phyloP scores from a whole-genome alignment of 2,113 vertebrate genomes.

The Neolamprologus fasciatus region DNA sequence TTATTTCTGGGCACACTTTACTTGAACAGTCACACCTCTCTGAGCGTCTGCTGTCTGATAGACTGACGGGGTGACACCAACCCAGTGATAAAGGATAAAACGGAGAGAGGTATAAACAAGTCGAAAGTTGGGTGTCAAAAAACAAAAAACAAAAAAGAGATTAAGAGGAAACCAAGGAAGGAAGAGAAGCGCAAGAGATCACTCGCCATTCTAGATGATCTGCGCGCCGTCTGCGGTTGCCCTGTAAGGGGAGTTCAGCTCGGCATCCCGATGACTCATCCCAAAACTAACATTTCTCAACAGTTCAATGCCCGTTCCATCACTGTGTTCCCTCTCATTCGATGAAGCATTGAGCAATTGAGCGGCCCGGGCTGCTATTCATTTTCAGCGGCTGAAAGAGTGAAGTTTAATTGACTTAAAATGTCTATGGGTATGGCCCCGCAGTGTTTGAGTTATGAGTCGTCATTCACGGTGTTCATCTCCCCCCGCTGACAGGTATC shows the following conservation, averaged over 20 bases:
- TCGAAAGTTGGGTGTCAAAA: background rate
- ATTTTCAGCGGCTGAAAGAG: slow-evolving; percentile 15
- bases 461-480: slow-evolving; percentile 16
- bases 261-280: slow-evolving; percentile 47
- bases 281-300: slow-evolving; percentile 48
- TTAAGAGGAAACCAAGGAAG: background rate
- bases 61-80: slow-evolving; percentile 20
- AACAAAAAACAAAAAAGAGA: background rate
- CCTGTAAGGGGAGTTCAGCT: slow-evolving; percentile 24
- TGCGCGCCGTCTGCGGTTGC: slow-evolving; percentile 4
- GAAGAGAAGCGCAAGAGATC: background rate
- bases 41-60: slow-evolving; percentile 29
- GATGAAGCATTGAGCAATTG: slow-evolving; percentile 39
- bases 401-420: slow-evolving; percentile 52
- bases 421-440: slow-evolving; percentile 1
- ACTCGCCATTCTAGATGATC: background rate
- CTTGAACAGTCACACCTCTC: slow-evolving; percentile 43
- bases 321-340: slow-evolving; percentile 29
- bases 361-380: slow-evolving; percentile 32
- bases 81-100: background rate
- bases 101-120: background rate
- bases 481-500: slow-evolving; percentile 74
- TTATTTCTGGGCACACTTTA: slow-evolving; percentile 50
- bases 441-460: slow-evolving; percentile 27
- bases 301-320: slow-evolving; percentile 31